Conservation (phyloP, 2,888 invertebrate genomes). For the Amblyteles armatorius region DNA sequence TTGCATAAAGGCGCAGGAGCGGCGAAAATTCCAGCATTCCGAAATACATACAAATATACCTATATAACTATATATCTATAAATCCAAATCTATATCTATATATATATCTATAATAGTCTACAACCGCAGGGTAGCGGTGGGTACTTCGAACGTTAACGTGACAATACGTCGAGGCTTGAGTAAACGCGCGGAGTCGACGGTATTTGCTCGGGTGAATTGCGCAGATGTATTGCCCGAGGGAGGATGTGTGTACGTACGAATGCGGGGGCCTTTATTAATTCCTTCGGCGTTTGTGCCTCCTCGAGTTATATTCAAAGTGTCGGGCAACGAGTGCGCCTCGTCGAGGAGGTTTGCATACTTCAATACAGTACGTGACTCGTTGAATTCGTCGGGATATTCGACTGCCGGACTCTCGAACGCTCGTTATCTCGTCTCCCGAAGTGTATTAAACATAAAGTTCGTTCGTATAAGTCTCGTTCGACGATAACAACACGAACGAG, state of each 20-base stretch:
- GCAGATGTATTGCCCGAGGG: slow-evolving; percentile 38
- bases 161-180: slow-evolving; percentile 53
- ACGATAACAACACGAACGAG: not conserved
- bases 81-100: no score
- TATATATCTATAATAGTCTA: slow-evolving; percentile 3
- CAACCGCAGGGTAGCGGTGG: slow-evolving; percentile 21
- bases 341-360: not conserved
- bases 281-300: not conserved
- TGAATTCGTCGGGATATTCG: slow-evolving; percentile 4
- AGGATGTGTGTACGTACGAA: slow-evolving; percentile 29
- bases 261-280: slow-evolving; percentile 47
- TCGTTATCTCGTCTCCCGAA: not conserved
- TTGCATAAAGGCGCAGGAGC: slow-evolving; percentile 21
- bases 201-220: slow-evolving; percentile 62
- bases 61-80: no score
- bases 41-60: no score
- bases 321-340: not conserved
- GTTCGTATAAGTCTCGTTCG: not conserved
- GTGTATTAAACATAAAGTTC: not conserved
- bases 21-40: no score
- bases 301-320: slow-evolving; percentile 20
- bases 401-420: not conserved
- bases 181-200: slow-evolving; percentile 59
- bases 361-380: not conserved
- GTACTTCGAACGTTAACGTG: slow-evolving; percentile 30